Percentiles rank a stretch among this genome's conserved stretches.
These are phyloP conservation scores for Pocillopora damicornis DNA, from an alignment of 64 coral and sea anemone genomes.

Conservation along the genomic window DNA sequence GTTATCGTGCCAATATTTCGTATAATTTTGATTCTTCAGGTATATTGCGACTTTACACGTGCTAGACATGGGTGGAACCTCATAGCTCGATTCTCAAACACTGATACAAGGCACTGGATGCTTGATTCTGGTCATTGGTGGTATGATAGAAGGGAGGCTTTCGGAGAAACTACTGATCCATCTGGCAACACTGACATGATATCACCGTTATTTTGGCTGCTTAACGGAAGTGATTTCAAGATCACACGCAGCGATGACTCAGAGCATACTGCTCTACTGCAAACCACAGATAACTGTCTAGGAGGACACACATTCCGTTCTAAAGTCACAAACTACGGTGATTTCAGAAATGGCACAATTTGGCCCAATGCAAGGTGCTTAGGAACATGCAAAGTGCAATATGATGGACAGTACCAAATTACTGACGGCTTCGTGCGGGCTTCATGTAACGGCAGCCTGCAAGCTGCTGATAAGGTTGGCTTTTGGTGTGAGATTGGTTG, in stretches of 20 bases:
- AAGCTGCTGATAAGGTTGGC: not conserved
- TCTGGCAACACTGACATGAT: slow-evolving; percentile 17
- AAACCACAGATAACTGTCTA: not conserved
- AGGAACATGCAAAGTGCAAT: not conserved
- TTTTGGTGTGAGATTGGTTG: not conserved
- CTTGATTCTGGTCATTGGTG: not conserved
- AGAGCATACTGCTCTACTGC: not conserved
- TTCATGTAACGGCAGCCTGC: not conserved
- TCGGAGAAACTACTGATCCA: not conserved
- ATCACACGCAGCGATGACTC: slow-evolving; percentile 28
- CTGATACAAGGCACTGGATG: slow-evolving; percentile 32
- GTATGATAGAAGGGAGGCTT: not conserved
- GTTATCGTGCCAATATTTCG: no score
- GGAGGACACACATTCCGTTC: slow-evolving; percentile 10
- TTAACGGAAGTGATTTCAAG: slow-evolving; percentile 27
- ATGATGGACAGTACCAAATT: not conserved
- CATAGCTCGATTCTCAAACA: slow-evolving; percentile 27
- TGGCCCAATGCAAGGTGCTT: not conserved
- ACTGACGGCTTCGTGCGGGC: not conserved
- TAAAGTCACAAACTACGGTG: slow-evolving; percentile 16
- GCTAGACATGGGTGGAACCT: not conserved
- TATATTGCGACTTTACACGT: not conserved
- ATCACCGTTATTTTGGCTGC: not conserved
- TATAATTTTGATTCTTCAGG: not conserved
- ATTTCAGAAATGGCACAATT: not conserved